These are phyloP conservation scores for Drosophila meridiana DNA, from an alignment of 2,888 invertebrate genomes.

Conservation along the genomic window DNA sequence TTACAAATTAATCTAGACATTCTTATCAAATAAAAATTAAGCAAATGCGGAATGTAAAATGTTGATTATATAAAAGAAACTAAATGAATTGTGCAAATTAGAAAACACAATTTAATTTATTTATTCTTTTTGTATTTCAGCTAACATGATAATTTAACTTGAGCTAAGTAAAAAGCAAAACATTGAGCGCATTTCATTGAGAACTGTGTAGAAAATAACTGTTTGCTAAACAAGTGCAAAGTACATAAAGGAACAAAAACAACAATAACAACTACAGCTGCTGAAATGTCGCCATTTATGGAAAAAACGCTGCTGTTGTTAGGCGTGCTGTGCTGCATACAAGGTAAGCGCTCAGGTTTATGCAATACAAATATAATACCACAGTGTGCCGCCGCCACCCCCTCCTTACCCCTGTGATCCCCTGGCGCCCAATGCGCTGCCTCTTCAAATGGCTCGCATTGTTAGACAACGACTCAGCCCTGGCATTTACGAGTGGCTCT, in stretches of 20 bases:
- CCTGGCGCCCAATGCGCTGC: not conserved
- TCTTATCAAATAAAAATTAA: not conserved
- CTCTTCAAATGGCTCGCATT: conserved; percentile 20
- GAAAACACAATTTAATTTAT: not conserved
- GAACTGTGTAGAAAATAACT: conserved; percentile 10
- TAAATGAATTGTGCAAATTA: not conserved
- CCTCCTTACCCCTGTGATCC: not conserved
- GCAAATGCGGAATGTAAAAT: not conserved
- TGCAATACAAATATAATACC: conserved; percentile 51
- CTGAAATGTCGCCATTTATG: conserved; percentile 82
- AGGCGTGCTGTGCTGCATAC: conserved; percentile 83
- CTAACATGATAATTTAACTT: conserved; percentile 47
- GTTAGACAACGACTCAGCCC: conserved; percentile 29
- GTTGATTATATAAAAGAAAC: conserved; percentile 1
- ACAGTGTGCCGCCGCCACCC: not conserved
- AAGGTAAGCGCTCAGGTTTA: conserved; percentile 79
- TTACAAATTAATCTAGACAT: not conserved
- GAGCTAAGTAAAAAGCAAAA: conserved; percentile 11
- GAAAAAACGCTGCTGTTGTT: conserved; percentile 82
- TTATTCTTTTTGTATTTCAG: conserved; percentile 22
- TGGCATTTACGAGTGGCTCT: conserved; percentile 29
- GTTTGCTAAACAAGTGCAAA: conserved; percentile 22
- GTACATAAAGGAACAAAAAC: conserved; percentile 18
- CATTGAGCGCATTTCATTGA: conserved; percentile 13
- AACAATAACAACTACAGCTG: conserved; percentile 19